phyloP scores from a whole-genome alignment of 2,888 invertebrate species.

The Tribolium freemani region DNA sequence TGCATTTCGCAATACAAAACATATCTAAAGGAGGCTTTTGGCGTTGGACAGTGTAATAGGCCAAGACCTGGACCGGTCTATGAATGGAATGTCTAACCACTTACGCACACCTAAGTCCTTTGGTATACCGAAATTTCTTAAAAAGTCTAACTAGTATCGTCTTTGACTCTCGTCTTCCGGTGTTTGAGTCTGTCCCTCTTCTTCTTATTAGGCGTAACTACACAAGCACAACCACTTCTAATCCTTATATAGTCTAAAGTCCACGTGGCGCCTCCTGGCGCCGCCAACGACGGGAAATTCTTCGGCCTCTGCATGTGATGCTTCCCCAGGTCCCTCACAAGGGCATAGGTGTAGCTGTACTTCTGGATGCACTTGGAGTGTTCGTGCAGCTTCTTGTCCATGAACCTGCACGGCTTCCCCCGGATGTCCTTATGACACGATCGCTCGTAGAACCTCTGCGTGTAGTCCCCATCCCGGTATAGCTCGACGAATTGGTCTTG shows the following conservation, averaged over 20 bases:
- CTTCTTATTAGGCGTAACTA: constrained; percentile 73
- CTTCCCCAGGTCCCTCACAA: constrained; percentile 77
- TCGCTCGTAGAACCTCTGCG: constrained; percentile 83
- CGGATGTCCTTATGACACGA: constrained; percentile 81
- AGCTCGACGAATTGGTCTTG: constrained; percentile 81
- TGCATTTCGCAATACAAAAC: too few relatives aligned
- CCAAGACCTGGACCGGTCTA: neutral
- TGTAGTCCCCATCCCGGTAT: constrained; percentile 79
- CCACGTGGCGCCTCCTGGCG: constrained; percentile 71
- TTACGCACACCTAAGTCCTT: constrained; percentile 42
- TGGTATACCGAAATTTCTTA: constrained; percentile 45
- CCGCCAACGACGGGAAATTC: constrained; percentile 70
- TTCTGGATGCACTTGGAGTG: constrained; percentile 87
- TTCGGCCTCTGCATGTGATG: constrained; percentile 59
- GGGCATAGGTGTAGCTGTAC: constrained; percentile 87
- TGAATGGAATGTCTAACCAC: constrained; percentile 16
- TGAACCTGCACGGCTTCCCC: constrained; percentile 80
- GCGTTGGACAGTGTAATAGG: neutral
- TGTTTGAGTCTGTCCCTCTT: constrained; percentile 51
- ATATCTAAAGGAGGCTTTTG: too few relatives aligned
- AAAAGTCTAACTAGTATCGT: constrained; percentile 20
- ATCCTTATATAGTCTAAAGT: constrained; percentile 87
- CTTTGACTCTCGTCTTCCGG: constrained; percentile 36
- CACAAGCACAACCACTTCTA: constrained; percentile 88
- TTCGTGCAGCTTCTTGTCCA: constrained; percentile 78